These are phyloP conservation scores for Epicampocera succincta DNA, from an alignment of 2,888 invertebrate genomes.

Conservation along the genomic window DNA sequence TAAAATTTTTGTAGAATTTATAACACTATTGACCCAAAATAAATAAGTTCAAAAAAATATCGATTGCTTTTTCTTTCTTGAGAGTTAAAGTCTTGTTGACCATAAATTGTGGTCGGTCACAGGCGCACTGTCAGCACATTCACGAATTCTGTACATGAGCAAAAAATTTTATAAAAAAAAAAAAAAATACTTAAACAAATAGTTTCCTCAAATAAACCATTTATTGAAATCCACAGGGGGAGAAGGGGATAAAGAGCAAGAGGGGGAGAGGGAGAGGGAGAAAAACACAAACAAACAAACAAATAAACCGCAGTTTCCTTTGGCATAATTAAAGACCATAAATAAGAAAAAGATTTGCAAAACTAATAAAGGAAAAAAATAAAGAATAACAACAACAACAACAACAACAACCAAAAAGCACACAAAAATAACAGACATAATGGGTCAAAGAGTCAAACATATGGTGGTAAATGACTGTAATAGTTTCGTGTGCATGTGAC, in stretches of 20 bases:
- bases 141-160: constrained; percentile 45
- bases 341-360: constrained; percentile 58
- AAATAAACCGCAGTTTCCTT: constrained; percentile 59
- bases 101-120: constrained; percentile 56
- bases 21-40: constrained; percentile 58
- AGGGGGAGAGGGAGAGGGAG: too few relatives aligned
- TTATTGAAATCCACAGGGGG: constrained; percentile 28
- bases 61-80: background rate
- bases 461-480: constrained; percentile 63
- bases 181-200: constrained; percentile 1
- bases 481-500: constrained; percentile 36
- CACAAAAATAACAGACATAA: constrained; percentile 55
- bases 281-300: constrained; percentile 31
- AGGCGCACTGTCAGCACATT: constrained; percentile 51
- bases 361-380: constrained; percentile 8
- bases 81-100: constrained; percentile 25
- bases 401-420: background rate
- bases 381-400: background rate
- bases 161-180: constrained; percentile 22
- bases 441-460: constrained; percentile 69
- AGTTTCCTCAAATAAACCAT: constrained; percentile 51
- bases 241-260: too few relatives aligned
- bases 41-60: constrained; percentile 46
- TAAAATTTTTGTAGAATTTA: constrained; percentile 11
- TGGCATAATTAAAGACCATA: constrained; percentile 68